A percentile compares a stretch with the other conserved stretches of the same genome.
These are phyloP conservation scores for Oxystoma pomonae DNA, from an alignment of 2,888 invertebrate species.

Conservation along the genomic window DNA sequence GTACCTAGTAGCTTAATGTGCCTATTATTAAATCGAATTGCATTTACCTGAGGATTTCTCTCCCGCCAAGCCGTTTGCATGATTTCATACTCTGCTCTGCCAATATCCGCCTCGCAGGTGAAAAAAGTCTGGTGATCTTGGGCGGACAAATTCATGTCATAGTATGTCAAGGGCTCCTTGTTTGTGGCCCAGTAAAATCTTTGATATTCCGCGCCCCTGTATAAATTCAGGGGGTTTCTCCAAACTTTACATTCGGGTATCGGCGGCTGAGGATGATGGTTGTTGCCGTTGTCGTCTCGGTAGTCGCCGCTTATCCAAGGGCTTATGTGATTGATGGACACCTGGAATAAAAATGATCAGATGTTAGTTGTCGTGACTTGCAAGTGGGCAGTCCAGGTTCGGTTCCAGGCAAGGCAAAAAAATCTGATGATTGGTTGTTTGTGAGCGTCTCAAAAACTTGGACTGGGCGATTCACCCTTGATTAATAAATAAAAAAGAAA, in stretches of 20 bases:
- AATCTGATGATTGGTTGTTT: no score
- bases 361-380: no score
- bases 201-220: slow-evolving; percentile 95
- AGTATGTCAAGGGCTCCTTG: slow-evolving; percentile 94
- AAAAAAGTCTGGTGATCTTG: slow-evolving; percentile 98
- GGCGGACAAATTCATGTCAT: slow-evolving; percentile 98
- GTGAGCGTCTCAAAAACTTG: no score
- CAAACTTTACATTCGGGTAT: slow-evolving; percentile 87
- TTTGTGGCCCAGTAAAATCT: slow-evolving; percentile 88
- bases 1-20: no score
- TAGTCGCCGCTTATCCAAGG: slow-evolving; percentile 82
- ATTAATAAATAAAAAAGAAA: no score
- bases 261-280: slow-evolving; percentile 41
- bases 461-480: no score
- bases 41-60: slow-evolving; percentile 73
- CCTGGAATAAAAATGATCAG: no score
- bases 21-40: no score
- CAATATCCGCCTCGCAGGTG: slow-evolving; percentile 84
- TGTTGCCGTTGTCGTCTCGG: slow-evolving; percentile 35
- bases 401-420: no score
- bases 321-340: slow-evolving; percentile 89
- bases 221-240: slow-evolving; percentile 93
- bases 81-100: slow-evolving; percentile 82
- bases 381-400: no score
- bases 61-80: slow-evolving; percentile 98